Percentiles rank a stretch among this genome's conserved stretches.
These are phyloP conservation scores for Pilophorus perplexus DNA, from an alignment of 2,888 invertebrate genomes.

Conservation along the genomic window DNA sequence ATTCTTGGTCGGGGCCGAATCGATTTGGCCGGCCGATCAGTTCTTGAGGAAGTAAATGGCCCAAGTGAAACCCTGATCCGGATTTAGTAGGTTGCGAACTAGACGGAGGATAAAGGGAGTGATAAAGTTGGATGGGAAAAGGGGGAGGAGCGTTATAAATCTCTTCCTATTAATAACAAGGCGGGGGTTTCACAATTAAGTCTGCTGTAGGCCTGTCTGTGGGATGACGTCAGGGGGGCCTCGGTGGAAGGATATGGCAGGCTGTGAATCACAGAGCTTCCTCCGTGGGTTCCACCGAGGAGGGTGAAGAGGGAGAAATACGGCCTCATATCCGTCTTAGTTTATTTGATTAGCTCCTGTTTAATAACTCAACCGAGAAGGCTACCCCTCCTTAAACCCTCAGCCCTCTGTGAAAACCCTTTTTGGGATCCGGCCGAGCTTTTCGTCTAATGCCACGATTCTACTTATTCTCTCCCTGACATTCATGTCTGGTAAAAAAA, in stretches of 20 bases:
- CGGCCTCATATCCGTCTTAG: slow-evolving; percentile 41
- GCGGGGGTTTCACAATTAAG: slow-evolving; percentile 36
- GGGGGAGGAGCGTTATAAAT: slow-evolving; percentile 23
- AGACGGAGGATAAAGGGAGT: slow-evolving; percentile 12
- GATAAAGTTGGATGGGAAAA: not conserved
- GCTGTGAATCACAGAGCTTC: slow-evolving; percentile 33
- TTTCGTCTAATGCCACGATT: slow-evolving; percentile 30
- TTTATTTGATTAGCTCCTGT: slow-evolving; percentile 41
- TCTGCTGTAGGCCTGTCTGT: slow-evolving; percentile 34
- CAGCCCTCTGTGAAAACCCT: not conserved
- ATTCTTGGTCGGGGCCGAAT: not conserved
- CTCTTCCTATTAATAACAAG: slow-evolving; percentile 35
- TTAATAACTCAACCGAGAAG: slow-evolving; percentile 32
- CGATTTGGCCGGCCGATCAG: not conserved
- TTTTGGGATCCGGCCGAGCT: not conserved
- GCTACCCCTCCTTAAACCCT: not conserved
- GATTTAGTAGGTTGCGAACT: not conserved
- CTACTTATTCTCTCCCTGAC: slow-evolving; percentile 20
- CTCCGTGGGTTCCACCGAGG: not conserved
- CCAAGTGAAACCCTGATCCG: slow-evolving; percentile 1
- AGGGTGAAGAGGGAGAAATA: slow-evolving; percentile 25
- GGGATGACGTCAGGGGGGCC: slow-evolving; percentile 36
- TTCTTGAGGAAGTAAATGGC: not conserved
- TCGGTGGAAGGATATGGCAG: slow-evolving; percentile 35
- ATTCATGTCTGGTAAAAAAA: too few relatives aligned